A percentile compares a stretch with the other conserved stretches of the same genome.
Conservation (phyloP, 2,797 vertebrate species). For the Enteromius mattozi region DNA sequence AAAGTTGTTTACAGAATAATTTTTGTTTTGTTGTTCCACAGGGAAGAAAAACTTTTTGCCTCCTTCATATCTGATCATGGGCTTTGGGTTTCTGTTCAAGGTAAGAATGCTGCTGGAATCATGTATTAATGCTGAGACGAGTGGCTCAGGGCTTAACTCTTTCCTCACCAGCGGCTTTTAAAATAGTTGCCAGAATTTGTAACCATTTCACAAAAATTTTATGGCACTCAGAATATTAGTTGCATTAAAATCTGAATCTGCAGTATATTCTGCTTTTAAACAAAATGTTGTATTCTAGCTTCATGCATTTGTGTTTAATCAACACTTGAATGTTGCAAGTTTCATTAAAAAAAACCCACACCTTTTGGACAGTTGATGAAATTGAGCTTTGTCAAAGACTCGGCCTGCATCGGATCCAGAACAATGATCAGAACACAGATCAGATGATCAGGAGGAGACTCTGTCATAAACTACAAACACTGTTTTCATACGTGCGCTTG, state of each 20-base stretch:
- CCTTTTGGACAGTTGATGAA: too few species aligned
- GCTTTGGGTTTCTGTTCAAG: constrained; percentile 98
- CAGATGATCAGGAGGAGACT: too few species aligned
- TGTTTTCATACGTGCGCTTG: too few species aligned
- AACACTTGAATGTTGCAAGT: too few species aligned
- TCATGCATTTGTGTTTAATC: too few species aligned
- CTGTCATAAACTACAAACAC: too few species aligned
- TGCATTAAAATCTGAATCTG: neutral
- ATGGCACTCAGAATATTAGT: neutral
- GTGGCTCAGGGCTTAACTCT: neutral
- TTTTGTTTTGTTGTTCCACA: constrained; percentile 61
- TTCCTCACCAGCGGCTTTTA: neutral
- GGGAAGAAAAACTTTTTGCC: constrained; percentile 99
- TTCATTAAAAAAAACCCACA: too few species aligned
- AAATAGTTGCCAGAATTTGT: neutral
- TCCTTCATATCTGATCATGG: constrained; percentile 98
- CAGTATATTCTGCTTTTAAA: neutral
- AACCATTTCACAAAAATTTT: neutral
- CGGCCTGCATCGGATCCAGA: too few species aligned
- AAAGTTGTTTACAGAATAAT: too few species aligned
- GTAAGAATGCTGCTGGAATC: constrained; percentile 69
- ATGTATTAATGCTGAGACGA: neutral
- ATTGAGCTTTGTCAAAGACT: too few species aligned
- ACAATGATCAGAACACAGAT: too few species aligned
- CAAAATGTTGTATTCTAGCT: neutral